A percentile compares a stretch with the other conserved stretches of the same genome.
Conservation (phyloP, 2,113 vertebrate genomes). For the Corydoras sp. region DNA sequence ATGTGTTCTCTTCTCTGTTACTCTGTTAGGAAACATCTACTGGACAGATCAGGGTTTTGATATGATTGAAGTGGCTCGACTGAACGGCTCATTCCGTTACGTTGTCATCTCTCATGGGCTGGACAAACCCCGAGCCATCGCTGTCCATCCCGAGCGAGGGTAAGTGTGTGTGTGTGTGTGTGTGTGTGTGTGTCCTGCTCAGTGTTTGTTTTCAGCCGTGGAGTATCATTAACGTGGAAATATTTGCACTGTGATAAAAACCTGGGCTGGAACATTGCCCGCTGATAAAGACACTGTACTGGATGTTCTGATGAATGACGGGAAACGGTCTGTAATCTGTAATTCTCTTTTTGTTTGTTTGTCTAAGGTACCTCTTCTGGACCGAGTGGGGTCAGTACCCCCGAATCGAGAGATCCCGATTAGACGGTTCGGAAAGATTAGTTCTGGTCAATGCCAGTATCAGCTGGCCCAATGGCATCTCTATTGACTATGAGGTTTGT, state of each 20-base stretch:
- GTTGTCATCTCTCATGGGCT: conserved; percentile 94
- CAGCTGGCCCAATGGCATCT: conserved; percentile 96
- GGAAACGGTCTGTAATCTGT: background rate
- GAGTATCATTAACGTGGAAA: conserved; percentile 11
- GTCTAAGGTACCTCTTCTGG: conserved; percentile 89
- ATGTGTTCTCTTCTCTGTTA: background rate
- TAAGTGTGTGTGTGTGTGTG: conserved; percentile 49
- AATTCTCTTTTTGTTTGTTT: conserved; percentile 1
- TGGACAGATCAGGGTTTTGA: conserved; percentile 98
- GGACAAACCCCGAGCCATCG: conserved; percentile 94
- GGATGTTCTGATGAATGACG: background rate
- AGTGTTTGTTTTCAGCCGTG: background rate
- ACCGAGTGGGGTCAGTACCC: conserved; percentile 97
- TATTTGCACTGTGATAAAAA: conserved; percentile 16
- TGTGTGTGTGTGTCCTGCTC: background rate
- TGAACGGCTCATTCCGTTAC: conserved; percentile 95
- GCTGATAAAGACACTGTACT: background rate
- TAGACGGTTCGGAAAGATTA: conserved; percentile 80
- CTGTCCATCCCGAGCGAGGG: conserved; percentile 91
- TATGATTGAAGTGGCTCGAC: conserved; percentile 92
- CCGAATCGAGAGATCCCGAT: conserved; percentile 84
- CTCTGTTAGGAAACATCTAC: conserved; percentile 87
- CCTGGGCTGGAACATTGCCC: background rate
- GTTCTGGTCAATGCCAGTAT: conserved; percentile 90
- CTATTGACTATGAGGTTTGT: conserved; percentile 87